Evolutionary conservation across 2,888 invertebrate species (phyloP).

Genomic region (Lypha dubia): DNA sequence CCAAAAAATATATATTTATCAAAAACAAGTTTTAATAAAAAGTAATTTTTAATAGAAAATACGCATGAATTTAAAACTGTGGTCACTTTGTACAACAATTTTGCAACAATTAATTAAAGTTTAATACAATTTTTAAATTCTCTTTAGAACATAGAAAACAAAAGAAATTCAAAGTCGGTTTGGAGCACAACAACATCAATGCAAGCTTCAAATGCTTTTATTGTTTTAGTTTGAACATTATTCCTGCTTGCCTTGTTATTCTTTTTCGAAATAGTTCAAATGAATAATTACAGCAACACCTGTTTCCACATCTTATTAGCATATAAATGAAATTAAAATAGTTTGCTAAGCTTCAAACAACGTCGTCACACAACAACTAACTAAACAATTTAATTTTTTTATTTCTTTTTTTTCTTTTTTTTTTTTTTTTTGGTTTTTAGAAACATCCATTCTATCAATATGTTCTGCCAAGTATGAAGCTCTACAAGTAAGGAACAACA

Average conservation of each 20-base stretch:
- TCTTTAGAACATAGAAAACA: neutral
- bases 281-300: conserved; percentile 40
- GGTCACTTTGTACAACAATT: no score
- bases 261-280: neutral
- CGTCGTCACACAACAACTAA: conserved; percentile 32
- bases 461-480: conserved; percentile 11
- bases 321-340: conserved; percentile 39
- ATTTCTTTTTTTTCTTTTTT: no score
- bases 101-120: neutral
- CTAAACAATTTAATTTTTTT: neutral
- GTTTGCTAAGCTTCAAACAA: conserved; percentile 68
- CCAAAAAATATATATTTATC: no score
- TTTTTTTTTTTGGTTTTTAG: no score
- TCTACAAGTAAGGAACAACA: conserved; percentile 13
- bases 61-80: no score
- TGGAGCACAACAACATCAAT: neutral
- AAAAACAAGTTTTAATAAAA: no score
- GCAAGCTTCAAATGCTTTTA: conserved; percentile 33
- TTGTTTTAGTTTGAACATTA: conserved; percentile 22
- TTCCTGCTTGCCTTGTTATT: neutral
- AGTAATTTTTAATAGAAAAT: no score
- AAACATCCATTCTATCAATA: neutral
- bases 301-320: conserved; percentile 35
- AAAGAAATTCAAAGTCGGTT: neutral
- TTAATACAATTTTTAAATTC: neutral